phyloP scores from a whole-genome alignment of 2,797 vertebrate genomes.

The Esox masquinongy region DNA sequence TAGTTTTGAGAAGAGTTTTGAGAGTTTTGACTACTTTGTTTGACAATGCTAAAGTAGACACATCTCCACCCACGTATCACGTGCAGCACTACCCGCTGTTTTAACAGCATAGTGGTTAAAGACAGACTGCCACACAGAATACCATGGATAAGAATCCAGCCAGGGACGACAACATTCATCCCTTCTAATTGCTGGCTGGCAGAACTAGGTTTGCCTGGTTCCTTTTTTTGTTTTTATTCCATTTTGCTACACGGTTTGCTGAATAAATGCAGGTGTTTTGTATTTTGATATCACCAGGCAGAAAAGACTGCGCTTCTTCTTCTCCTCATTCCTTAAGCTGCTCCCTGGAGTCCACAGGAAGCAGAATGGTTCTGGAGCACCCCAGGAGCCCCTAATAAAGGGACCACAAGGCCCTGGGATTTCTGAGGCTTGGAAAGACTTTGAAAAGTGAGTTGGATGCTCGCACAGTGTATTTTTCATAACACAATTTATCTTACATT shows the following conservation, averaged over 20 bases:
- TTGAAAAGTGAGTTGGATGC: constrained; percentile 82
- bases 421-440: constrained; percentile 76
- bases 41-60: too few species aligned
- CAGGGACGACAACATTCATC: too few species aligned
- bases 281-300: constrained; percentile 65
- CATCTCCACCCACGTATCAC: too few species aligned
- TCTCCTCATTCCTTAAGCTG: constrained; percentile 85
- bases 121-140: too few species aligned
- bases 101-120: too few species aligned
- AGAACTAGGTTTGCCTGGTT: too few species aligned
- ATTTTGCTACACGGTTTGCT: not conserved
- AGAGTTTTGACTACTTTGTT: too few species aligned
- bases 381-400: constrained; percentile 25
- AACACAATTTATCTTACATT: not conserved
- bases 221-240: too few species aligned
- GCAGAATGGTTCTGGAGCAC: constrained; percentile 34
- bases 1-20: too few species aligned
- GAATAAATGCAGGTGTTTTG: not conserved
- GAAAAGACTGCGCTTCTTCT: constrained; percentile 88
- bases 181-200: too few species aligned
- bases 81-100: too few species aligned
- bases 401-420: constrained; percentile 35
- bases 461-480: not conserved
- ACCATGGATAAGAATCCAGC: too few species aligned
- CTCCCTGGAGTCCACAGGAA: constrained; percentile 83